phyloP scores from a whole-genome alignment of 1,140 invertebrate genomes.

The Akabosia matsudoensis region DNA sequence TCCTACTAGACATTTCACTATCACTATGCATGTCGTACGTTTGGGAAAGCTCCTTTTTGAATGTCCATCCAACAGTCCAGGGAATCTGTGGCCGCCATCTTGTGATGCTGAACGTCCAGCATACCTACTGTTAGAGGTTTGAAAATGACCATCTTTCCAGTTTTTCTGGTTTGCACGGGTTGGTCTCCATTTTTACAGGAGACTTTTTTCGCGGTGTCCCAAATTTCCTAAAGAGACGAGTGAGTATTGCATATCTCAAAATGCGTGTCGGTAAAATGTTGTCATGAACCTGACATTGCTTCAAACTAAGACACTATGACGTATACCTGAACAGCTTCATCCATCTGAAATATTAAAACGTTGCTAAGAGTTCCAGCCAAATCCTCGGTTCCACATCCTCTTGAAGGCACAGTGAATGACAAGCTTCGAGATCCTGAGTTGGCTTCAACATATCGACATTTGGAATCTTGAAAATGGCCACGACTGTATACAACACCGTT shows the following conservation, averaged over 20 bases:
- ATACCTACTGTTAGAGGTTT: constrained; percentile 69
- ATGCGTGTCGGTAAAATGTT: background rate
- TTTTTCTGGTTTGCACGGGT: constrained; percentile 53
- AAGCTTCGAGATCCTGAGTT: constrained; percentile 57
- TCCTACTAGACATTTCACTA: background rate
- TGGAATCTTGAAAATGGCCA: constrained; percentile 63
- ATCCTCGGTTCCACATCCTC: constrained; percentile 58
- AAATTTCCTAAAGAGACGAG: too few relatives aligned
- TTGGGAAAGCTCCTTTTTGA: constrained; percentile 65
- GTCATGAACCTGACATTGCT: background rate
- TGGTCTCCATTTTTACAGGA: constrained; percentile 54
- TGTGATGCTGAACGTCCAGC: constrained; percentile 65
- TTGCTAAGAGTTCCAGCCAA: constrained; percentile 62
- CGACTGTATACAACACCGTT: constrained; percentile 72
- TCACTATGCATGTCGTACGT: constrained; percentile 53
- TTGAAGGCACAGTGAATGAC: constrained; percentile 61
- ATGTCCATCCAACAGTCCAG: constrained; percentile 76
- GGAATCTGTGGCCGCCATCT: constrained; percentile 55
- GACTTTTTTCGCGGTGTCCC: constrained; percentile 61
- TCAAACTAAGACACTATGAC: background rate
- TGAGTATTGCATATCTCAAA: too few relatives aligned
- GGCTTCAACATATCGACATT: constrained; percentile 64
- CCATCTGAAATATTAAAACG: constrained; percentile 63
- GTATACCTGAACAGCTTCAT: constrained; percentile 56
- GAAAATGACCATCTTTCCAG: constrained; percentile 63